A percentile compares a stretch with the other conserved stretches of the same genome.
Conservation (phyloP, 2,888 invertebrate species). For the Nomada goodeniana region DNA sequence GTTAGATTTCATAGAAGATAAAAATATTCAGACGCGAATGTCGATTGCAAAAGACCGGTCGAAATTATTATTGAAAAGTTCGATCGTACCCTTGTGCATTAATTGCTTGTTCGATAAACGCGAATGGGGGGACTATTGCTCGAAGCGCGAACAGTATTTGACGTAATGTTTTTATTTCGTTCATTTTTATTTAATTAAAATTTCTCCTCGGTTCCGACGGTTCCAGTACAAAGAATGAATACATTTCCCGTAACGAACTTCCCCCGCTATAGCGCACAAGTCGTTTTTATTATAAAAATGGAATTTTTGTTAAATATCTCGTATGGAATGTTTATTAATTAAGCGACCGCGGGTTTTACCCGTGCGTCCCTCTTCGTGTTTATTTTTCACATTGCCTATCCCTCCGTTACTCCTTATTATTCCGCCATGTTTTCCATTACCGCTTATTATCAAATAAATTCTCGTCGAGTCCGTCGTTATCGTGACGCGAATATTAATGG, state of each 20-base stretch:
- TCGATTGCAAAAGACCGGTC: too few relatives aligned
- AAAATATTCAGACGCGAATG: too few relatives aligned
- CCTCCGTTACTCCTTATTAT: conserved; percentile 20
- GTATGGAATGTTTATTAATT: background rate
- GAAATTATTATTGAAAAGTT: too few relatives aligned
- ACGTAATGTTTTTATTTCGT: background rate
- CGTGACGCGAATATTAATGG: conserved; percentile 11
- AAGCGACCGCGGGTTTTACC: background rate
- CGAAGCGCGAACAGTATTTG: background rate
- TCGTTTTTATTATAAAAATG: conserved; percentile 31
- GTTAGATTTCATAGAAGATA: background rate
- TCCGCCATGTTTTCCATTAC: conserved; percentile 6
- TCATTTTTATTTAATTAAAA: conserved; percentile 21
- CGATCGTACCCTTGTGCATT: background rate
- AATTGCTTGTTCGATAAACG: background rate
- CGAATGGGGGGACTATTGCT: background rate
- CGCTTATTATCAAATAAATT: conserved; percentile 31
- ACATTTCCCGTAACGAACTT: conserved; percentile 1
- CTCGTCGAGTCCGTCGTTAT: background rate
- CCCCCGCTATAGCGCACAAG: background rate
- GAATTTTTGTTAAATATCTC: conserved; percentile 46
- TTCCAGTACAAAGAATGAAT: conserved; percentile 13
- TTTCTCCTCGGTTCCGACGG: background rate
- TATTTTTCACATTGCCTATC: conserved; percentile 15
- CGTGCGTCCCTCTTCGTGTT: background rate